Evolutionary conservation across 2,888 invertebrate species (phyloP), one percentile per base, ranked within the genome.

Genomic region (Metellina segmentata): DNA sequence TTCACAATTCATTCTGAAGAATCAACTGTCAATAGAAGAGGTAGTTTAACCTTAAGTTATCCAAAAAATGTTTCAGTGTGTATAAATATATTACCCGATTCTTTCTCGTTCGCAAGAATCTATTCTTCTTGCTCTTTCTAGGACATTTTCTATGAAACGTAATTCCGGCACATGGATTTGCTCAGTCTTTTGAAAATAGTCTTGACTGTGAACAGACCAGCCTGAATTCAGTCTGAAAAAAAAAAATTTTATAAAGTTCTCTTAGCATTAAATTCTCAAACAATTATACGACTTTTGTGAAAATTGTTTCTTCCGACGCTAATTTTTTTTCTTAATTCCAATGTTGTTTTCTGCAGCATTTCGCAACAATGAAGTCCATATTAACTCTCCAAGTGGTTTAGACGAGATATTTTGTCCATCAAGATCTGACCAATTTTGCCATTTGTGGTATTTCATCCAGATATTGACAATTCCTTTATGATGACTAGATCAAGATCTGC

Each of bases 31-130:
- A 34, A 34, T 34, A 34, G 1, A 34, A 34, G 4, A 34, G 34
- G 34, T 34, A 34, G 5, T 69, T 69, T 69, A 1, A 69, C 70
- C n/a, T 69, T 74, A 74, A 34, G 34, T 34, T 34, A 34, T 34
- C 34, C 34, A 34, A 34, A 34, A 34, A 34, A 34, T 34, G 6
- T 20, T 13, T n/a, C 7, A 7, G 2, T n/a, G 49, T 13, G 77
- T 2, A 34, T 53, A 53, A 6, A 51, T 70, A 19, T 95, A 95
- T 94, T 95, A 96, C 95, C 97, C 96, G 87, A 98, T 97, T 92
- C 98, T 95, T 94, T 97, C 96, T 90, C 97, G 96, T 94, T 98
- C 98, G 48, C 96, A 96, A 48, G 96, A 94, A 94, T 97, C 97
- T 90, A 97, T 95, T 94, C 96, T 96, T 94, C 98, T 97, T 7